phyloP scores from a whole-genome alignment of 2,888 invertebrate species.

The Colostygia pectinataria region DNA sequence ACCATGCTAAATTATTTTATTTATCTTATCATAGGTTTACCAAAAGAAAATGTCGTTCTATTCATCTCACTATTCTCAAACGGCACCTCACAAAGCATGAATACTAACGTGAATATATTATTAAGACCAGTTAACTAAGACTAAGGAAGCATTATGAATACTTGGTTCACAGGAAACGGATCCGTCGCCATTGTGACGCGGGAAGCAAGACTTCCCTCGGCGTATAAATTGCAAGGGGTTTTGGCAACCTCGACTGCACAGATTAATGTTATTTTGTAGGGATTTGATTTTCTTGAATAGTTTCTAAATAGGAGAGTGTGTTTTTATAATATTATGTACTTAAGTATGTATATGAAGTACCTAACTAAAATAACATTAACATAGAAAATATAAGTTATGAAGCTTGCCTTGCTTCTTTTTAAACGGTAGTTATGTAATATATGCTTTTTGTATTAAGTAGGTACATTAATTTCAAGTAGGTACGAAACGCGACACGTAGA shows the following conservation, averaged over 20 bases:
- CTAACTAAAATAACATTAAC: too few species aligned
- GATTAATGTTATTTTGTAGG: constrained; percentile 15
- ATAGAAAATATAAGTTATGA: too few species aligned
- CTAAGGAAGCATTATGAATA: constrained; percentile 33
- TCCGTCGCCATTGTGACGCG: constrained; percentile 70
- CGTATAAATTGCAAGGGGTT: constrained; percentile 65
- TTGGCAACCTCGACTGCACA: constrained; percentile 55
- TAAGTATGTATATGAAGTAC: too few species aligned
- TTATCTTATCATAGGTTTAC: too few species aligned
- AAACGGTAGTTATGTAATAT: too few species aligned
- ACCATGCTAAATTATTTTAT: too few species aligned
- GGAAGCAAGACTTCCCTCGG: constrained; percentile 77
- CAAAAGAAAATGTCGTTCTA: constrained; percentile 4
- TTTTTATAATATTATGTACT: too few species aligned
- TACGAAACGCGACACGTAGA: too few species aligned
- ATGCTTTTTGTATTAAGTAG: too few species aligned
- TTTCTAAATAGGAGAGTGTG: too few species aligned
- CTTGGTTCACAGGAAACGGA: constrained; percentile 62
- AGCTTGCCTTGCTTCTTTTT: too few species aligned
- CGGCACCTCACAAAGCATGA: constrained; percentile 13
- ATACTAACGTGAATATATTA: constrained; percentile 15
- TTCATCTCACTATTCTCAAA: not conserved
- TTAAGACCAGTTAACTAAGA: constrained; percentile 26
- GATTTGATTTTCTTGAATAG: constrained; percentile 20
- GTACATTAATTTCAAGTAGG: too few species aligned